A percentile compares a stretch with the other conserved stretches of the same genome.
Evolutionary conservation across 2,797 vertebrate genomes (phyloP).

Genomic region (Xerus rutilus): DNA sequence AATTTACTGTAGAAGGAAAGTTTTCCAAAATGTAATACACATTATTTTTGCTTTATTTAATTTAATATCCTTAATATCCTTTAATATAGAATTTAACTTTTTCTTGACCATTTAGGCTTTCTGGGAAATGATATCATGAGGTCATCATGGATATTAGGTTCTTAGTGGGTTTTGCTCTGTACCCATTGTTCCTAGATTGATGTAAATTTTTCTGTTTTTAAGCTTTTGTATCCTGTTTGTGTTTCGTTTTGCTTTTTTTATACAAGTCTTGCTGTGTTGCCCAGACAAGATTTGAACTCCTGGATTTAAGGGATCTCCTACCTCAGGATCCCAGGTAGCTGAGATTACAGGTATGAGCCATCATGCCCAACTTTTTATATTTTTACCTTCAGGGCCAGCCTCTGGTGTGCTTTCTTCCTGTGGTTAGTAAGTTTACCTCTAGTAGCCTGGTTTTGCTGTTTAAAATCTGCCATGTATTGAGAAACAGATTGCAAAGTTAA

Average conservation of each 20-base stretch:
- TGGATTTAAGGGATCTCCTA: neutral
- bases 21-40: neutral
- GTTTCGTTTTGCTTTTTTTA: neutral
- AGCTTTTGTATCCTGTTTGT: neutral
- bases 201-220: slow-evolving; percentile 6
- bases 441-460: neutral
- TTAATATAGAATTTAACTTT: neutral
- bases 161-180: neutral
- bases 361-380: neutral
- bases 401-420: neutral
- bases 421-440: neutral
- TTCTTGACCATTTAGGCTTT: neutral
- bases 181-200: neutral
- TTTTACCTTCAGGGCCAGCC: neutral
- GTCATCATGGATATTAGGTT: neutral
- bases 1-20: neutral
- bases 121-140: neutral
- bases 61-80: neutral
- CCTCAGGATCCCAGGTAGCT: neutral
- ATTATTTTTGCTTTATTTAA: neutral
- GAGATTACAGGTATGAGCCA: neutral
- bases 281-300: neutral
- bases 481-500: slow-evolving; percentile 36
- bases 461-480: neutral
- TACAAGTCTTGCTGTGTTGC: neutral